Conservation (phyloP, 2,888 invertebrate species). For the Ptilodon capucinus region DNA sequence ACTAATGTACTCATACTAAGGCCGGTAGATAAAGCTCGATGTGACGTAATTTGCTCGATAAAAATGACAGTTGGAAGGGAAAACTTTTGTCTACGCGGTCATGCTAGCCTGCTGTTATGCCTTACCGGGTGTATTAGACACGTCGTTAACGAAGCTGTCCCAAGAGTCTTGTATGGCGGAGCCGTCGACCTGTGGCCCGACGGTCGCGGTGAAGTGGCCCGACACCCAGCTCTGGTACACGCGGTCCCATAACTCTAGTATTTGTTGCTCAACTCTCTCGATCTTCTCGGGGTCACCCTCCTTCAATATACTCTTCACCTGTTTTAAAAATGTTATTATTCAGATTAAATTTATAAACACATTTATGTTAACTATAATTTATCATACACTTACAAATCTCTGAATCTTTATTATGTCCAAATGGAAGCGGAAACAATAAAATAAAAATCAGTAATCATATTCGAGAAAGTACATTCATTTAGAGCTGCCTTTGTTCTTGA, state of each 20-base stretch:
- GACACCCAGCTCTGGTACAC: slow-evolving; percentile 96
- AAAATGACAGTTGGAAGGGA: too few relatives aligned
- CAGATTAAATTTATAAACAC: slow-evolving; percentile 4
- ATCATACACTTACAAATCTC: slow-evolving; percentile 23
- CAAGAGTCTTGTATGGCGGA: slow-evolving; percentile 88
- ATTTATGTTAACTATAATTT: background rate
- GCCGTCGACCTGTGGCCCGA: slow-evolving; percentile 88
- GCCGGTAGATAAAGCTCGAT: too few relatives aligned
- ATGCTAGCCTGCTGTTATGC: background rate
- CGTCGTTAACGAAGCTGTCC: slow-evolving; percentile 87
- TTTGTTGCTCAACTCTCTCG: slow-evolving; percentile 92
- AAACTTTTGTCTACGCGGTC: too few relatives aligned
- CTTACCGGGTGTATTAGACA: slow-evolving; percentile 89
- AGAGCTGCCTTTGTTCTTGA: too few relatives aligned
- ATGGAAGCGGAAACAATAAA: slow-evolving; percentile 33
- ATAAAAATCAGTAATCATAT: too few relatives aligned
- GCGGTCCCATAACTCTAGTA: slow-evolving; percentile 96
- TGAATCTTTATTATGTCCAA: slow-evolving; percentile 41
- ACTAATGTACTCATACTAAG: too few relatives aligned
- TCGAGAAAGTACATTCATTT: too few relatives aligned
- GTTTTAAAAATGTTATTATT: slow-evolving; percentile 2
- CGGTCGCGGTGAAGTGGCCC: slow-evolving; percentile 77
- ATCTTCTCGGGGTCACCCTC: slow-evolving; percentile 92
- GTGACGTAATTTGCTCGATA: too few relatives aligned
- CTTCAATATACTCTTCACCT: slow-evolving; percentile 90